A percentile compares a stretch with the other conserved stretches of the same genome.
Evolutionary conservation across 2,888 invertebrate species (phyloP).

Genomic region (Drosophila cognata): DNA sequence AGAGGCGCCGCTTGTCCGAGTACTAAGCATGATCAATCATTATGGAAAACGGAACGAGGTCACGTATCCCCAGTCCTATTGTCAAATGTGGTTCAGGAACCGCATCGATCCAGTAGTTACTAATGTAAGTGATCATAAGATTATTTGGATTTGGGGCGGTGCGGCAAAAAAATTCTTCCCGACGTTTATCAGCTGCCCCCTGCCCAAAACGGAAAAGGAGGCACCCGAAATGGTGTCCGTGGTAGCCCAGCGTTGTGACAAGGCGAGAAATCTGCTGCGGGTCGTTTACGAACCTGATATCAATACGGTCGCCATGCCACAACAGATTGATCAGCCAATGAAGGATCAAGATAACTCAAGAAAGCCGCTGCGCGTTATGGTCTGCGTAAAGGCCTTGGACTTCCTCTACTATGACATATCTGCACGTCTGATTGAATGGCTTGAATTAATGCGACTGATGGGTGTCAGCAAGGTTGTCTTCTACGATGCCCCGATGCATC

Average conservation of each 20-base stretch:
- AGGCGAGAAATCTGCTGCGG: conserved; percentile 91
- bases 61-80: conserved; percentile 87
- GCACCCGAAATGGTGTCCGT: conserved; percentile 88
- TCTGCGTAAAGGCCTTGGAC: conserved; percentile 88
- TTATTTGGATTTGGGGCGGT: conserved; percentile 97
- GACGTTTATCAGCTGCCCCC: conserved; percentile 93
- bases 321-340: neutral
- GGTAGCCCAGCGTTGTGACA: conserved; percentile 92
- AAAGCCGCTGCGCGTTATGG: conserved; percentile 31
- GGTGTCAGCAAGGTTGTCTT: conserved; percentile 96
- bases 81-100: conserved; percentile 94
- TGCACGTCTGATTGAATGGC: conserved; percentile 95
- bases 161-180: conserved; percentile 92
- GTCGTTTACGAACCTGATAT: conserved; percentile 89
- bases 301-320: neutral
- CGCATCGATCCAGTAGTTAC: conserved; percentile 91
- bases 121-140: conserved; percentile 93
- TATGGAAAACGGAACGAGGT: conserved; percentile 87
- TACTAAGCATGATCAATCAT: conserved; percentile 94
- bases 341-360: neutral
- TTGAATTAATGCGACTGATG: conserved; percentile 92
- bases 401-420: conserved; percentile 95
- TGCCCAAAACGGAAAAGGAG: conserved; percentile 86
- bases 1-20: conserved; percentile 92
- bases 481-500: conserved; percentile 94